Base-by-base conservation (phyloP, 2,113 vertebrate genomes). In the Callithrix jacchus region DNA sequence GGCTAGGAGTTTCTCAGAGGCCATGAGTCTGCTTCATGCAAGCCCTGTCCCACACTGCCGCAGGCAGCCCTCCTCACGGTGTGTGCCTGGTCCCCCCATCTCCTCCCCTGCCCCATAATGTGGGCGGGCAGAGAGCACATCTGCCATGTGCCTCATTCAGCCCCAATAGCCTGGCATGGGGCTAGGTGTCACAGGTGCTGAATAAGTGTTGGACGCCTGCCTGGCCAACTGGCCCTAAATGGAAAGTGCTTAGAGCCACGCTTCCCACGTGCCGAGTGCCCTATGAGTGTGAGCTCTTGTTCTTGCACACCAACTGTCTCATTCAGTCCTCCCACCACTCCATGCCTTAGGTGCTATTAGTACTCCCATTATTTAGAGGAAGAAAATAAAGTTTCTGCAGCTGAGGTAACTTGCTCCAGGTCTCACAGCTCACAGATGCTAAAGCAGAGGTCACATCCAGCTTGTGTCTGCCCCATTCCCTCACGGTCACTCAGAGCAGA, bases 101-200 rank as follows among this genome's bases (percentile, higher is more conserved):
- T 61, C 94, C 71, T 58, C 40, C 30, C 32, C 18, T 74, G 13
- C n/a, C 16, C 37, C 20, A 1, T 30, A 14, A 42, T 42, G 16
- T 10, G 45, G 79, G 54, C 5, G 3, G 47, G 23, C 42, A 45
- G 40, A 61, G 21, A 87, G 37, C 68, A 64, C 71, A 66, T 27
- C 32, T 37, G 20, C 58, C 16, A 0, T 21, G 5, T 20, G 54
- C 35, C 32, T 52, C 3, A 0, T 27, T 56, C 1, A 9, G 37
- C 71, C 70, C 82, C 79, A 40, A 9, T 1, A 0, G 12, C 76
- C 86, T 76, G 77, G 61, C 84, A 45, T 11, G 11, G 61, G 27
- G 70, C 68, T 76, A 70, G 49, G 45, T 16, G 18, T 66, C 90
- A 52, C 61, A 70, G 71, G 91, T 80, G n/a, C n/a, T 5, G 40